Evolutionary conservation across 2,113 vertebrate species (phyloP), one percentile per base, ranked within the genome.

Genomic region (Candoia aspera): DNA sequence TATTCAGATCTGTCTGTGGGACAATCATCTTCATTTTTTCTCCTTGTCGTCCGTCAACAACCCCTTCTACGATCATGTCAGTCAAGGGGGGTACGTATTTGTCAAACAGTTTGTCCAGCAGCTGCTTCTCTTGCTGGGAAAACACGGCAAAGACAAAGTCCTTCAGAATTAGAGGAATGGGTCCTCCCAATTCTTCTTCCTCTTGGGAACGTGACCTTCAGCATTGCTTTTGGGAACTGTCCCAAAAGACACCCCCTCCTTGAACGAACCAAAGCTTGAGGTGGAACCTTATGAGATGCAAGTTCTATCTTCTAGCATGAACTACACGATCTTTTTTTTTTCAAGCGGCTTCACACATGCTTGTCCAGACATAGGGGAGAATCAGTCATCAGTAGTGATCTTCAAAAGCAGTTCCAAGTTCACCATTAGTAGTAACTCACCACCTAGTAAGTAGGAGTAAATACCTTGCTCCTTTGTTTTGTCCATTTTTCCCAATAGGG

Each of bases 401-500:
- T 91, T 46, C 26, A 33, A 54, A 46, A 15, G 29, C 26, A 6
- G 5, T 49, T 53, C 79, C 17, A 21, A 11, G 2, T 2, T 17
- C 17, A 37, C 12, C 3, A 1, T 55, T 29, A 93, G 79, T 17
- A 88, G 42, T n/a, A 37, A 26, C 6, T 49, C 42, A 42, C 42
- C 42, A 42, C 42, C 42, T 3, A 42, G 42, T 42, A 42, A 42
- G 42, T 42, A 42, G 42, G 2, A 42, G 42, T 42, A 42, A 42
- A 42, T 95, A 99, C 99, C 97, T 96, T 98, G 33, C 68, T 96
- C 95, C 98, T 98, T 93, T 91, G 84, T n/a, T 94, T 97, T 29
- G 98, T 73, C 99, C 99, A 99, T 93, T 98, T 99, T 91, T 98
- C 97, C 99, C 99, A 99, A 97, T 97, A 99, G 2, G 99, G 99